Base-by-base conservation (phyloP, 2,888 invertebrate genomes). In the Eulithis testata region DNA sequence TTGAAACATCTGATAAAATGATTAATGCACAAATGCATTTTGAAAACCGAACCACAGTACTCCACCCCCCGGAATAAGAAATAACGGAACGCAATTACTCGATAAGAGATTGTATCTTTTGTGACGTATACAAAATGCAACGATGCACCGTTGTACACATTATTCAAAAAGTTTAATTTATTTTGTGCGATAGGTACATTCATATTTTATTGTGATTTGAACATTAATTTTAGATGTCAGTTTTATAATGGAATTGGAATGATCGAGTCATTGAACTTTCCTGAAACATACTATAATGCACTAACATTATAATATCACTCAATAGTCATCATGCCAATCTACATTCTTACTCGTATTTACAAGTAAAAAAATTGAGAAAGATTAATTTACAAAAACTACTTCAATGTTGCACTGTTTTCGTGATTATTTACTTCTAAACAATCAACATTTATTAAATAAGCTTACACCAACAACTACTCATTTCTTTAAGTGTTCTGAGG, bases 401-500 rank as follows among this genome's bases (percentile, higher is more conserved):
- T 60, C 67, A 74, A 64, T 74, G 72, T 72, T 73, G 78, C 77
- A 76, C 73, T 78, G 74, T 74, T 69, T 65, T 45, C 40, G 57
- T 56, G 27, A 56, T 63, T 62, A 65, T 52, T 54, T 37, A 44
- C 44, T 54, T 51, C 50, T 54, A 66, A 59, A 61, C 60, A 66
- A 67, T 59, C 53, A 64, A 66, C 52, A 14, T 47, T 47, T 47
- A 64, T 58, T 60, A 64, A 72, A 57, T 71, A 85, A 85, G 77
- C 82, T 83, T 83, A 85, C 80, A 83, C 76, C 76, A 68, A 80
- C 71, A 74, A 61, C 63, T 65, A 66, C 56, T 80, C 79, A 84
- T 83, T 76, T 76, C 74, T 73, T 85, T 85, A 86, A 88, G 82
- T 85, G 90, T 91, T 90, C 90, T 88, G 90, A 90, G 89, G 91